Base-by-base conservation (phyloP, 2,113 vertebrate genomes). In the Mellivora capensis region DNA sequence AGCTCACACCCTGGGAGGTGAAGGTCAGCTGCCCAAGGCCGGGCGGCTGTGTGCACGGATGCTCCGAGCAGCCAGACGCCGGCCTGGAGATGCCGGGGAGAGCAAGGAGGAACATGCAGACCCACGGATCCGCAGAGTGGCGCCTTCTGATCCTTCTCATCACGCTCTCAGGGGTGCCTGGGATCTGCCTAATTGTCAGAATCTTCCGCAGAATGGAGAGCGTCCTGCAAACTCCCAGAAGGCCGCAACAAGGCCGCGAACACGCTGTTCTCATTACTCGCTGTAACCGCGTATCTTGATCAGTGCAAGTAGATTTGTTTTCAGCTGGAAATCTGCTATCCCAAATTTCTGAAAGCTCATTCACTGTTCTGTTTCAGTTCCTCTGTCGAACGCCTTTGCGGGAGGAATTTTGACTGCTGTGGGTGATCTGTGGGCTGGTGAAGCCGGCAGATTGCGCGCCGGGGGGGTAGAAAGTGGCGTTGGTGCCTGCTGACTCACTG, bases 111-210 rank as follows among this genome's bases (percentile, higher is more conserved):
- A 29, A 4, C 47, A 17, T 4, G 1, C n/a, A 4, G 76, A n/a
- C 15, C 47, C 0, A 0, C 0, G 1, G 2, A 0, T 4, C 39
- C 27, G n/a, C n/a, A 18, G 54, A 1, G 47, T 0, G 1, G 39
- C 9, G 20, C 34, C 1, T 4, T 5, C 42, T 2, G 20, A 21
- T 14, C 3, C 8, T 9, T 31, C 34, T 90, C 49, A 1, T 17
- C 17, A n/a, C 2, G 1, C 7, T 18, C 20, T 13, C 10, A 0
- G 42, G 54, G 57, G 39, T 1, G 2, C 37, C 39, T 14, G 23
- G 39, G 21, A 11, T 21, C 44, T 3, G 1, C 39, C 6, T 23
- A 3, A 47, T 15, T 5, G 6, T 1, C 0, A 4, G 52, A 3
- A 2, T 39, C 64, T 10, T n/a, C 61, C 84, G 44, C 29, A 3